Evolutionary conservation across 2,888 invertebrate species (phyloP), one percentile per base, ranked within the genome.

Genomic region (Coecobrya sp.): DNA sequence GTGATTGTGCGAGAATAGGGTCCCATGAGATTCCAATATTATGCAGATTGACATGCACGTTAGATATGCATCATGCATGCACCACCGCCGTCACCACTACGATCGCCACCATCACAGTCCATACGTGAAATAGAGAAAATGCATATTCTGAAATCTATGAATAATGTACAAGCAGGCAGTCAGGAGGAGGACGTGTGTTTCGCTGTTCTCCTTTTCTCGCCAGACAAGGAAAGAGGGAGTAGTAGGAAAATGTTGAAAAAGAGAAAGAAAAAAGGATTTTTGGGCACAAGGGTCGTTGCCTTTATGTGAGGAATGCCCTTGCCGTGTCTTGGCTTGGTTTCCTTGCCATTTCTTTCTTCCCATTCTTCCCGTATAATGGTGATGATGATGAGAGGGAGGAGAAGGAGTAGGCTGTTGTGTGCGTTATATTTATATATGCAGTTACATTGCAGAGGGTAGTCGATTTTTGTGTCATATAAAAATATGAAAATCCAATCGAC

Each of bases 251-350:
- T 42, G 65, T 65, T 8, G 13, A n/a, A 19, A 19, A 8, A 16
- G 13, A 65, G 27, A 65, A 45, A 65, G 55, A 42, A 65, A 62
- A 65, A 65, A 45, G 42, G 25, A 4, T 84, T 65, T 42, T 84
- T 62, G 27, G 25, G 25, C 42, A 42, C 30, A 86, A 88, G 87
- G 91, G 87, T 92, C 91, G 91, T 92, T 92, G 91, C 65, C 91
- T 92, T 87, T 81, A 82, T 55, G 84, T 36, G 11, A 59, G 59
- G 79, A 85, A 85, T 88, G 73, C 84, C 88, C 88, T 89, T 88
- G 82, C 27, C 85, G 62, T 70, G 52, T 76, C 42, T 73, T 90
- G 85, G 62, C 90, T 85, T 16, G 36, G 36, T 70, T 89, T 85
- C 73, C 76, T 79, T 25, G 42, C 62, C 27, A 52, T 30, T 62